Evolutionary conservation across 1,140 invertebrate species (phyloP).

Genomic region (Caenorhabditis latens): DNA sequence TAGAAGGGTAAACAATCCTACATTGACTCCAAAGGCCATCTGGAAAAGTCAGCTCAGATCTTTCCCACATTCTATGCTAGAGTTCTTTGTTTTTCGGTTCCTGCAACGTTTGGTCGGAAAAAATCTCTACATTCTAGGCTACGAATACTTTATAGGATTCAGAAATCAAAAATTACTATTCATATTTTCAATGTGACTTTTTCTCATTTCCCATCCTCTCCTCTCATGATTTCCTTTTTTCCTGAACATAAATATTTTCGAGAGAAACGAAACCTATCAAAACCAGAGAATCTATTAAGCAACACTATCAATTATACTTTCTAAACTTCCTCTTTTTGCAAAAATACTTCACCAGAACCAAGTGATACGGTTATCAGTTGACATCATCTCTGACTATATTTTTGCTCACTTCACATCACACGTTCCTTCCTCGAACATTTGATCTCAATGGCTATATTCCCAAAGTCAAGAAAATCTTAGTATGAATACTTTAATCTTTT

Average conservation of each 20-base stretch:
- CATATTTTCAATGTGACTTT: no score
- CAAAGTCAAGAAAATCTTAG: no score
- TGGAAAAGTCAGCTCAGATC: background rate
- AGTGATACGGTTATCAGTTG: background rate
- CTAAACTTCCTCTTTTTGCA: background rate
- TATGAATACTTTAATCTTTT: no score
- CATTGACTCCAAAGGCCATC: constrained; percentile 8
- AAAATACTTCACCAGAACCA: background rate
- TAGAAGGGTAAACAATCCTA: background rate
- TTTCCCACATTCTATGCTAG: background rate
- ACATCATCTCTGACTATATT: background rate
- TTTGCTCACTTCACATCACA: background rate
- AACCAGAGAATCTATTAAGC: background rate
- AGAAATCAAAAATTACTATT: background rate
- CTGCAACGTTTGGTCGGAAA: background rate
- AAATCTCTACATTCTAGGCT: background rate
- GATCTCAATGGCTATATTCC: no score
- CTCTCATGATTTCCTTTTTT: no score
- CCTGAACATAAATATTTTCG: no score
- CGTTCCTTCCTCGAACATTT: background rate
- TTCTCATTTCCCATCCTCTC: no score
- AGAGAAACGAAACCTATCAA: no score
- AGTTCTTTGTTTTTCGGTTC: background rate
- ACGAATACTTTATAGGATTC: background rate
- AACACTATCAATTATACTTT: background rate